phyloP scores from a whole-genome alignment of 2,113 vertebrate genomes.

The Passer domesticus region DNA sequence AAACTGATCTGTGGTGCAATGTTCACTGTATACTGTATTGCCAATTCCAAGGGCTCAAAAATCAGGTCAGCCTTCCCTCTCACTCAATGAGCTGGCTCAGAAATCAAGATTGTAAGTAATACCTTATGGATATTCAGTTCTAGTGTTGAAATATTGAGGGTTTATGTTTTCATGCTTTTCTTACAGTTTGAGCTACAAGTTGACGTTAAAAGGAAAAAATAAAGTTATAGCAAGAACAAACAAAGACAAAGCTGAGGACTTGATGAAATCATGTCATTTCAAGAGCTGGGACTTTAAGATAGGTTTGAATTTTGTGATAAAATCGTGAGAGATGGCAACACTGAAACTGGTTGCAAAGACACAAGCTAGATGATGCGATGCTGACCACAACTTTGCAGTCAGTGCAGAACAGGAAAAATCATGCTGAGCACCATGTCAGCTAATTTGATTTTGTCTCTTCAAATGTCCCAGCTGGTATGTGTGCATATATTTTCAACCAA shows the following conservation, averaged over 20 bases:
- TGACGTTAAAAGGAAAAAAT: not conserved
- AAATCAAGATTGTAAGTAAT: conserved; percentile 46
- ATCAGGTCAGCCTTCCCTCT: conserved; percentile 25
- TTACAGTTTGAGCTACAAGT: not conserved
- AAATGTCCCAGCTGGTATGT: not conserved
- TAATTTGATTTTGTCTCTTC: conserved; percentile 42
- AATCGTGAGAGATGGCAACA: conserved; percentile 42
- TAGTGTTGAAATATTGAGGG: not conserved
- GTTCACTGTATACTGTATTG: not conserved
- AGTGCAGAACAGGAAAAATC: conserved; percentile 51
- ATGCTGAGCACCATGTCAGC: conserved; percentile 49
- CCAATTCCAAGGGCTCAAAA: conserved; percentile 32
- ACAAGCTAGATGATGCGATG: conserved; percentile 4
- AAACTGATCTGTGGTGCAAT: conserved; percentile 12
- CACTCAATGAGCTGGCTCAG: not conserved
- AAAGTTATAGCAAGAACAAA: not conserved
- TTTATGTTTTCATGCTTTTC: not conserved
- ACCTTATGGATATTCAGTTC: conserved; percentile 7
- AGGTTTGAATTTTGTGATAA: conserved; percentile 35
- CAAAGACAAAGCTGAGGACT: not conserved
- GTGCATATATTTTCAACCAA: not conserved
- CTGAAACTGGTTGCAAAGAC: conserved; percentile 49
- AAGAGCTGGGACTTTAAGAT: conserved; percentile 39
- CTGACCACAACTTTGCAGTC: conserved; percentile 57
- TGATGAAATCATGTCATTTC: conserved; percentile 35